Conservation (phyloP, 1,140 invertebrate genomes). For the Laupala kohalensis region DNA sequence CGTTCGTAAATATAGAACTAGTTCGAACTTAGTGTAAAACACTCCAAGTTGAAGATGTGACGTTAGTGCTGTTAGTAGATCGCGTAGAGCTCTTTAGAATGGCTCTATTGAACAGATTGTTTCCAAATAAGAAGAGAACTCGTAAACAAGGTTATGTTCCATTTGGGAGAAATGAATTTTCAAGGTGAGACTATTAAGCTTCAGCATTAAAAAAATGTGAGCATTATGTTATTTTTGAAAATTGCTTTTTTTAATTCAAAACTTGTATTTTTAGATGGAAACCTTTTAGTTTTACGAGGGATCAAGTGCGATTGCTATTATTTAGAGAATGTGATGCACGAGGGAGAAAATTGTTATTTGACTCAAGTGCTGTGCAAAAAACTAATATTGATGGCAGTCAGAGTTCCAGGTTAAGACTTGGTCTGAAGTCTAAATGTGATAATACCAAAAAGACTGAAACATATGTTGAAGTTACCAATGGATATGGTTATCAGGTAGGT, state of each 20-base stretch:
- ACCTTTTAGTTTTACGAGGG: conserved; percentile 36
- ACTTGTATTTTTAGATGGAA: conserved; percentile 21
- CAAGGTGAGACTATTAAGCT: background rate
- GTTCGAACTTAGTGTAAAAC: background rate
- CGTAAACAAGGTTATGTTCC: conserved; percentile 8
- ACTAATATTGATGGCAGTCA: conserved; percentile 24
- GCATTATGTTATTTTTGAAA: no score
- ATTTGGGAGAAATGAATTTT: conserved; percentile 1
- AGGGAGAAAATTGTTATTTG: conserved; percentile 68
- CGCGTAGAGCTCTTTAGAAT: background rate
- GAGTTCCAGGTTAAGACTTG: conserved; percentile 21
- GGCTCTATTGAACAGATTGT: conserved; percentile 4
- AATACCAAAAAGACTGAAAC: conserved; percentile 19
- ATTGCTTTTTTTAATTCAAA: no score
- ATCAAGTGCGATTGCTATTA: conserved; percentile 62
- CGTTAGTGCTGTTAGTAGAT: background rate
- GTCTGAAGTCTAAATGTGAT: conserved; percentile 19
- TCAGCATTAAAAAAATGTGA: no score
- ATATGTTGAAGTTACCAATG: conserved; percentile 35
- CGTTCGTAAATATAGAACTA: conserved; percentile 4
- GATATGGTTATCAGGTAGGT: conserved; percentile 36
- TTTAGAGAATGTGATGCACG: conserved; percentile 73
- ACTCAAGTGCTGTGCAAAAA: conserved; percentile 59
- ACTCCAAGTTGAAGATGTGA: conserved; percentile 3
- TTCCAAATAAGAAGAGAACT: conserved; percentile 4